phyloP scores from a whole-genome alignment of 2,888 invertebrate genomes.

The Beris morrisii region DNA sequence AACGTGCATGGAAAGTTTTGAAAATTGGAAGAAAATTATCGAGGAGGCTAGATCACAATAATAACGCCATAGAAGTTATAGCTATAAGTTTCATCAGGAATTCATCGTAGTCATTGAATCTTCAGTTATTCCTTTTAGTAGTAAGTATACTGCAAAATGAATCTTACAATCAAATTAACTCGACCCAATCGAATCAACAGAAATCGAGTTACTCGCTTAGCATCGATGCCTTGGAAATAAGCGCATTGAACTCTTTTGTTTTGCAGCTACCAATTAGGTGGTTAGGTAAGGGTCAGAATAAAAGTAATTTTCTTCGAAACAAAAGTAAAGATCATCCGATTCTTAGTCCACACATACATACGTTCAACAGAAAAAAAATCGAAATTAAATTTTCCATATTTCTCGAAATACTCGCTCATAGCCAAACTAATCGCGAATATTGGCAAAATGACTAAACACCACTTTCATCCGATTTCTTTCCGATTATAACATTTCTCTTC shows the following conservation, averaged over 20 bases:
- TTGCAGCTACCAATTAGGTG: slow-evolving; percentile 4
- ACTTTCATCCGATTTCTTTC: slow-evolving; percentile 25
- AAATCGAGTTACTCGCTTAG: slow-evolving; percentile 15
- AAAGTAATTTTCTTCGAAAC: neutral
- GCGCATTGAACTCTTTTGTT: slow-evolving; percentile 28
- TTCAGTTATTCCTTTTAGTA: too few species aligned
- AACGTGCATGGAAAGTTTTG: too few species aligned
- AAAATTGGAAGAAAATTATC: too few species aligned
- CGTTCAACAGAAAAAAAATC: neutral
- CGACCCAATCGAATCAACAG: neutral
- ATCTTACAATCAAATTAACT: too few species aligned
- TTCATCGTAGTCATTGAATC: too few species aligned
- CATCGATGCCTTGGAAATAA: too few species aligned
- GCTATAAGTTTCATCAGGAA: too few species aligned
- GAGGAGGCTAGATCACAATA: too few species aligned
- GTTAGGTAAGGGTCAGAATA: neutral
- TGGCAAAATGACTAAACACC: slow-evolving; percentile 8
- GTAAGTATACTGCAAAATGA: too few species aligned
- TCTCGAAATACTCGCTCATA: slow-evolving; percentile 1
- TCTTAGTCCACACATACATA: neutral
- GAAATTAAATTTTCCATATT: slow-evolving; percentile 10
- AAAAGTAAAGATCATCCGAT: neutral
- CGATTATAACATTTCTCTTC: slow-evolving; percentile 5
- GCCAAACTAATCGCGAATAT: neutral
- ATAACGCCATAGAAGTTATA: too few species aligned